Conservation (phyloP, 2,888 invertebrate species). For the Dioctria linearis region DNA sequence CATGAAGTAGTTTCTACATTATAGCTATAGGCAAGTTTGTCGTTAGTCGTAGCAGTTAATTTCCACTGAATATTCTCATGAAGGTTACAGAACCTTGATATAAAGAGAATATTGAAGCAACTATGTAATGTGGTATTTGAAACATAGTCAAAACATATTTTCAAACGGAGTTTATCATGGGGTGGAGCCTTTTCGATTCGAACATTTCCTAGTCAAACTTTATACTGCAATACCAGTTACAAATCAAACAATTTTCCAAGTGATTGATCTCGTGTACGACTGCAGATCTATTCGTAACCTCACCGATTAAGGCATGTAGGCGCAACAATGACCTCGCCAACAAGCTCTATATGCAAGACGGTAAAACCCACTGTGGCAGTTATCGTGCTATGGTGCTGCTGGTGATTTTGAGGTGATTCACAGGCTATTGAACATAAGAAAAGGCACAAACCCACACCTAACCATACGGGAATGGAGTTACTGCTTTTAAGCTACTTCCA, state of each 20-base stretch:
- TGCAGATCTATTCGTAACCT: slow-evolving; percentile 10
- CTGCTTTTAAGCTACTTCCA: slow-evolving; percentile 34
- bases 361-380: slow-evolving; percentile 12
- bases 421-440: slow-evolving; percentile 40
- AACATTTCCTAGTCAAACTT: neutral
- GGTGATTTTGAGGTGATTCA: slow-evolving; percentile 24
- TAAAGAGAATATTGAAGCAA: too few relatives aligned
- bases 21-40: too few relatives aligned
- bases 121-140: too few relatives aligned
- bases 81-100: neutral
- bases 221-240: neutral
- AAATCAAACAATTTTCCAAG: slow-evolving; percentile 32
- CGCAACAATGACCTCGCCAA: slow-evolving; percentile 41
- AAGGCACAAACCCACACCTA: slow-evolving; percentile 22
- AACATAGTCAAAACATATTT: too few relatives aligned
- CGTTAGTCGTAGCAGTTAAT: neutral
- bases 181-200: neutral
- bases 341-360: slow-evolving; percentile 26
- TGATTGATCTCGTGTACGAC: slow-evolving; percentile 21
- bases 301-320: slow-evolving; percentile 38
- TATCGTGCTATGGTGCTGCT: slow-evolving; percentile 9
- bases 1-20: too few relatives aligned
- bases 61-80: neutral
- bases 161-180: neutral
- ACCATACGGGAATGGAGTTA: slow-evolving; percentile 33